Evolutionary conservation across 2,888 invertebrate genomes (phyloP).

Genomic region (Cerceris rybyensis): DNA sequence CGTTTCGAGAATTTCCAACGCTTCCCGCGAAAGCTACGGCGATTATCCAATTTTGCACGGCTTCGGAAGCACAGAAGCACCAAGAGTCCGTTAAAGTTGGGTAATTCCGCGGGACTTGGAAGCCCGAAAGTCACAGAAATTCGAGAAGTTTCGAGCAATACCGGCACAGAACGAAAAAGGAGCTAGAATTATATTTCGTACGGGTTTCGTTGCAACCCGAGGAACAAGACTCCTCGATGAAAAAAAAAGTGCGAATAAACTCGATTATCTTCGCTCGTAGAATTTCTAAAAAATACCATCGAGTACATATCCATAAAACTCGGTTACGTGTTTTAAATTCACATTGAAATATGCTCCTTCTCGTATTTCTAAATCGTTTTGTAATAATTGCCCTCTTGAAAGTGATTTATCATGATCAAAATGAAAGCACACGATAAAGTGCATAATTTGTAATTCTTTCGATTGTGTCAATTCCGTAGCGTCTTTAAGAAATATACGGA

Average conservation of each 20-base stretch:
- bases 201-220: background rate
- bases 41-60: background rate
- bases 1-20: background rate
- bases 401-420: no score
- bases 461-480: constrained; percentile 25
- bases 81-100: background rate
- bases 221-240: background rate
- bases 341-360: no score
- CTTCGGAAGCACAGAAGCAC: constrained; percentile 1
- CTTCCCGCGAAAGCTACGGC: background rate
- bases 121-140: constrained; percentile 2
- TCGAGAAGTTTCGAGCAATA: background rate
- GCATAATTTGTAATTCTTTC: background rate
- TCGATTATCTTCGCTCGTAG: background rate
- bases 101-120: background rate
- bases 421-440: no score
- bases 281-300: background rate
- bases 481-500: constrained; percentile 54
- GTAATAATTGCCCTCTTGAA: no score
- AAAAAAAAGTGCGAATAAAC: background rate
- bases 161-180: background rate
- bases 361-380: no score
- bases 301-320: no score
- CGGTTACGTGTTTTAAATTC: no score
- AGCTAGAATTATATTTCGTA: background rate